Evolutionary conservation across 2,888 invertebrate genomes (phyloP).

Genomic region (Polymixis flavicincta): DNA sequence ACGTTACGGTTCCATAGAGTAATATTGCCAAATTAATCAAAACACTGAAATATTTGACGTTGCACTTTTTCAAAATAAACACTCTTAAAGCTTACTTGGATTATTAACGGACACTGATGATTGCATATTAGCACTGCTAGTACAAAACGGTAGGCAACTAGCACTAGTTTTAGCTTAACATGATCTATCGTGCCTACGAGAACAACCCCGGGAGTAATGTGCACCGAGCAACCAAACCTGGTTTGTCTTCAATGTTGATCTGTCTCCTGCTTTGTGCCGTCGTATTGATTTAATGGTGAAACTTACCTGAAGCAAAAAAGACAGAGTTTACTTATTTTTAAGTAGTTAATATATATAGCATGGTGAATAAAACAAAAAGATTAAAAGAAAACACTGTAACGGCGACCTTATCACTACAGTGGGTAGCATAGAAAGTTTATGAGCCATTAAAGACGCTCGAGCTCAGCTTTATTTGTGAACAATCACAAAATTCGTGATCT

Average conservation of each 20-base stretch:
- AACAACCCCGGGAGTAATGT: slow-evolving; percentile 23
- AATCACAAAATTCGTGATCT: slow-evolving; percentile 29
- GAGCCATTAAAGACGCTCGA: slow-evolving; percentile 20
- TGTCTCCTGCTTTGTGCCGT: neutral
- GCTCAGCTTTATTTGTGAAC: slow-evolving; percentile 10
- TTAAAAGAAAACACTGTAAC: slow-evolving; percentile 3
- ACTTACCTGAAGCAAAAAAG: slow-evolving; percentile 56
- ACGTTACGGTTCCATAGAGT: too few species aligned
- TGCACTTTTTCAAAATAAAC: too few species aligned
- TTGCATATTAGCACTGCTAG: slow-evolving; percentile 26
- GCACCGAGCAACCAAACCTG: slow-evolving; percentile 46
- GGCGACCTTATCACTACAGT: slow-evolving; percentile 12
- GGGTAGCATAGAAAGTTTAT: slow-evolving; percentile 36
- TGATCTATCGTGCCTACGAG: slow-evolving; percentile 34
- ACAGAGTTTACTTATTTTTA: neutral
- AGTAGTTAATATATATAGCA: neutral
- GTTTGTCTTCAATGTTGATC: neutral
- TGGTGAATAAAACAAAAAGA: neutral
- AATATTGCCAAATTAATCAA: too few species aligned
- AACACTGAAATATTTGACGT: too few species aligned
- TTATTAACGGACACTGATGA: slow-evolving; percentile 29
- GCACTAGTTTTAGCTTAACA: slow-evolving; percentile 42
- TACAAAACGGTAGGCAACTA: slow-evolving; percentile 50
- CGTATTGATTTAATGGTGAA: neutral
- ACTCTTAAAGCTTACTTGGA: slow-evolving; percentile 26